These are phyloP conservation scores for Latrodectus hesperus DNA, from an alignment of 2,888 invertebrate genomes.

Conservation along the genomic window DNA sequence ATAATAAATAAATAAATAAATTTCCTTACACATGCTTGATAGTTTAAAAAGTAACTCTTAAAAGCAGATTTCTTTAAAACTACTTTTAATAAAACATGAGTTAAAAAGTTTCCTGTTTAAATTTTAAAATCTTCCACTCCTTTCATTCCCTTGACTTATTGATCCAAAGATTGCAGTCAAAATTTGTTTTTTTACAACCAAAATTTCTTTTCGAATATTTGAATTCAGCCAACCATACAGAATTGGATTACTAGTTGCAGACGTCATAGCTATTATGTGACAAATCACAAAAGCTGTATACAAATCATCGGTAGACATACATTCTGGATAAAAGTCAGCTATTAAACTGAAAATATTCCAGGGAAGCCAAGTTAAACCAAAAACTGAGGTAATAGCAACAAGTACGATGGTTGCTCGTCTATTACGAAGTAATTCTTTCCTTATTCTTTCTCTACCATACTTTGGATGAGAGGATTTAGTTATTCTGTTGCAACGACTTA, in stretches of 20 bases:
- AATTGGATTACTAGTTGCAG: conserved; percentile 79
- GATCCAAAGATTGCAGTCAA: not conserved
- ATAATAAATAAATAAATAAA: too few species aligned
- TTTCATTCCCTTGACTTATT: too few species aligned
- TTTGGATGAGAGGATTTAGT: not conserved
- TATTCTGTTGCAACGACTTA: conserved; percentile 13
- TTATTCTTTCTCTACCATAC: conserved; percentile 37
- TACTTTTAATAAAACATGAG: too few species aligned
- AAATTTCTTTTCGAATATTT: conserved; percentile 78
- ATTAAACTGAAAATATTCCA: conserved; percentile 78
- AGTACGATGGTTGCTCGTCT: conserved; percentile 76
- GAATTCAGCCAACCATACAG: conserved; percentile 80
- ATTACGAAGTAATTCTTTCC: conserved; percentile 71
- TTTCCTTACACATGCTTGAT: too few species aligned
- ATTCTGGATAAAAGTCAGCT: conserved; percentile 74
- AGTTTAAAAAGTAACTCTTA: too few species aligned
- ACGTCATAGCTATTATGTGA: conserved; percentile 79
- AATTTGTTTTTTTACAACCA: conserved; percentile 16
- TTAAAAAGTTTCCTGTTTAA: too few species aligned
- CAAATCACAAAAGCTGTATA: conserved; percentile 77
- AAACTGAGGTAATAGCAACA: conserved; percentile 77
- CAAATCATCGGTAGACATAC: conserved; percentile 71
- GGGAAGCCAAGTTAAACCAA: conserved; percentile 79
- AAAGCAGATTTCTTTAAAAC: too few species aligned
- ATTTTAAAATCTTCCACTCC: too few species aligned